Evolutionary conservation across 2,113 vertebrate genomes (phyloP).

Genomic region (Hyperoodon ampullatus): DNA sequence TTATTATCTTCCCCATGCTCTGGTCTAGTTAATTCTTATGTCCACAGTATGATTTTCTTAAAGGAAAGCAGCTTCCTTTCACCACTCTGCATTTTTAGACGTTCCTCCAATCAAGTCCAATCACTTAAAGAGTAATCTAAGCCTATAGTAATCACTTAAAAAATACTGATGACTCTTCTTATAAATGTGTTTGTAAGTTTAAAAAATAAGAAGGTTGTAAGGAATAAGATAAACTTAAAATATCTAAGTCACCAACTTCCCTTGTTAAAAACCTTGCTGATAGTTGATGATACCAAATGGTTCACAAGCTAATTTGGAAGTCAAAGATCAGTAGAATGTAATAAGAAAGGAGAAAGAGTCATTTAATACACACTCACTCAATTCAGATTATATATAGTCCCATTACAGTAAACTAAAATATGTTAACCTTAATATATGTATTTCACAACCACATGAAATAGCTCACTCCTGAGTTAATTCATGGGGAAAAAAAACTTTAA

Average conservation of each 20-base stretch:
- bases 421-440: neutral
- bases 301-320: conserved; percentile 12
- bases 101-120: neutral
- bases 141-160: neutral
- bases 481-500: neutral
- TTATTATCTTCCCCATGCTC: neutral
- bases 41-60: neutral
- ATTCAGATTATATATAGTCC: neutral
- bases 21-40: neutral
- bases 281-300: neutral
- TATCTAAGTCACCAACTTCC: neutral
- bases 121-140: conserved; percentile 34
- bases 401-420: conserved; percentile 15
- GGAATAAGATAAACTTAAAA: neutral
- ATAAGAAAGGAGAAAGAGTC: neutral
- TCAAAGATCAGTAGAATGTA: neutral
- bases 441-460: conserved; percentile 12
- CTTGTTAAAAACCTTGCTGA: neutral
- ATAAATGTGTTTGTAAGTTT: neutral
- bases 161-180: neutral
- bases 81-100: neutral
- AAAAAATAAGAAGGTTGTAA: conserved; percentile 17
- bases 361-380: neutral
- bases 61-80: conserved; percentile 4
- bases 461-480: neutral